Base-by-base conservation (phyloP, 2,888 invertebrate species). In the Aspidiotus destructor region DNA sequence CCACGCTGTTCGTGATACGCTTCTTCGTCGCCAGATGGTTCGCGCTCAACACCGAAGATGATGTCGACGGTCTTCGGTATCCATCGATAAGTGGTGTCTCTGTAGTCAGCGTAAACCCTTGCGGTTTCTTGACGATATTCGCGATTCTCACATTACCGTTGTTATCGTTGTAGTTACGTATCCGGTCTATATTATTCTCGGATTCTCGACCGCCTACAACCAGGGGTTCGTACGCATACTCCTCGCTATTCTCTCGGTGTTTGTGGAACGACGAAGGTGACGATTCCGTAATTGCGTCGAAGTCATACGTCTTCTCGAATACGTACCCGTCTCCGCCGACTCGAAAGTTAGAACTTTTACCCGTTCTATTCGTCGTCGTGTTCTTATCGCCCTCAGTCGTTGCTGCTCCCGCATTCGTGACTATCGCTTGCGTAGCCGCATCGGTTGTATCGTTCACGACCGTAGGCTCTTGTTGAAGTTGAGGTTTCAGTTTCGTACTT, bases 51-150 rank as follows among this genome's bases (percentile, higher is more conserved):
- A 8, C 28, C 10, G 58, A 11, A 28, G 28, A 28, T 16, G 11
- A 15, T 17, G 9, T 48, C 13, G 52, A 15, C 17, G 17, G 7
- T 62, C 16, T 62, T 11, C 62, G n/a, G 2, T 11, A 9, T 15
- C 8, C 42, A 28, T 28, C 16, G 8, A 28, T 17, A 9, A 52
- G 41, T 13, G 42, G 41, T 10, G 69, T 62, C 17, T 52, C 68
- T 8, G 60, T 61, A 15, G 16, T 61, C 8, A 28, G 61, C 7
- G 41, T n/a, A 28, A 69, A 69, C 15, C 69, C 69, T 42, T 69
- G 69, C n/a, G 69, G 69, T 62, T 62, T 69, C 13, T 54, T 54
- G 55, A 65, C 55, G n/a, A 41, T 61, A 58, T 71, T 40, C 41
- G 13, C 52, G 52, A 44, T 16, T 11, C 70, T 16, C 41, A 60